phyloP scores from a whole-genome alignment of 2,113 vertebrate genomes.

The Hypanus sabinus region DNA sequence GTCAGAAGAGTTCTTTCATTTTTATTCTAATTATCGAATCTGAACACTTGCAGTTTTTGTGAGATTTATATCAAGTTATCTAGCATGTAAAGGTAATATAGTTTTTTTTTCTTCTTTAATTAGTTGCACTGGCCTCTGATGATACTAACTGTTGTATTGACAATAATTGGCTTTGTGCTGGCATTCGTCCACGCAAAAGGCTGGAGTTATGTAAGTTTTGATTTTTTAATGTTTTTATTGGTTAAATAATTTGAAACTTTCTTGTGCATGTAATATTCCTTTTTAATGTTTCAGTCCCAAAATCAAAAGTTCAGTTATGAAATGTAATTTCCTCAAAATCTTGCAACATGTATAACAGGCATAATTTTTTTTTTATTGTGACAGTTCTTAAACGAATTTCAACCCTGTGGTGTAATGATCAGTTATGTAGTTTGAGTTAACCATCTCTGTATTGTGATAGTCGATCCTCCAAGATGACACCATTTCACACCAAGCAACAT shows the following conservation, averaged over 20 bases:
- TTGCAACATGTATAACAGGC: background rate
- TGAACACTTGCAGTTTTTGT: background rate
- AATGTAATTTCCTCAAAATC: background rate
- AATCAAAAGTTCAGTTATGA: background rate
- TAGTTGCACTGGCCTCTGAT: conserved; percentile 61
- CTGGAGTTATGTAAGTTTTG: conserved; percentile 57
- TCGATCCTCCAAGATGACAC: background rate
- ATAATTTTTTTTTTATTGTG: background rate
- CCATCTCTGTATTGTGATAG: background rate
- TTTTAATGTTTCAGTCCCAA: background rate
- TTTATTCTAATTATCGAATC: no score
- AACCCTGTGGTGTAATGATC: no score
- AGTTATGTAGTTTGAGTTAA: no score
- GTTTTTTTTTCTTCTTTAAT: background rate
- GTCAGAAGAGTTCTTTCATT: no score
- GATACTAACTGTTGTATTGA: conserved; percentile 51
- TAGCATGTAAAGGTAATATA: background rate
- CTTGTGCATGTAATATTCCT: background rate
- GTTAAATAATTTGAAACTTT: no score
- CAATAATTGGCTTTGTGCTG: conserved; percentile 59
- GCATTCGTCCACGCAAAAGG: conserved; percentile 46
- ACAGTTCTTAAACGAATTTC: background rate
- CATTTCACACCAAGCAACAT: background rate
- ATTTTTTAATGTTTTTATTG: background rate
- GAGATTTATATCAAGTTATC: background rate